Evolutionary conservation across 2,113 vertebrate species (phyloP).

Genomic region (Galemys pyrenaicus): DNA sequence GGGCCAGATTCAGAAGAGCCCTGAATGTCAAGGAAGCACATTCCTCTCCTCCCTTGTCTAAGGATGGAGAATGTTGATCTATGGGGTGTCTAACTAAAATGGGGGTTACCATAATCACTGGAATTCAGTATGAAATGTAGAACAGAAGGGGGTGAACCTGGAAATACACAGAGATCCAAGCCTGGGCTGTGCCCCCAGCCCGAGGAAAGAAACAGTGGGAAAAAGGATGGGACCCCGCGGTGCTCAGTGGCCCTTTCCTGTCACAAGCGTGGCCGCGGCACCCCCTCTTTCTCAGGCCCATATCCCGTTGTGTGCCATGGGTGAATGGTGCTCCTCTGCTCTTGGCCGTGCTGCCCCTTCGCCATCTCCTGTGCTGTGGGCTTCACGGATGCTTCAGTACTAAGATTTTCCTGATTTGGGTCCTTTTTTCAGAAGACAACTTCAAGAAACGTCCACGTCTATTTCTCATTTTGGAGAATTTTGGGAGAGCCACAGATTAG

Average conservation of each 20-base stretch:
- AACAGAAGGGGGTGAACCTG: neutral
- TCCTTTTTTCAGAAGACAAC: neutral
- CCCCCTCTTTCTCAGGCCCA: neutral
- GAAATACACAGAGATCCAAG: neutral
- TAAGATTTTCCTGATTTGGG: neutral
- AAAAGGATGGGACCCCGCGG: rapidly evolving
- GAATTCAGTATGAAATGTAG: neutral
- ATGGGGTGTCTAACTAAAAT: neutral
- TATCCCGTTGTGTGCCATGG: neutral
- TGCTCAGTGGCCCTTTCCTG: neutral
- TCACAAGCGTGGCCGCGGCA: rapidly evolving
- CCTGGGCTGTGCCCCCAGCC: neutral
- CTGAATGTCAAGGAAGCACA: neutral
- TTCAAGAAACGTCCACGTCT: neutral
- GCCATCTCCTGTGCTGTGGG: neutral
- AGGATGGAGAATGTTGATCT: neutral
- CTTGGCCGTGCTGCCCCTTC: neutral
- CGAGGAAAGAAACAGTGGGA: neutral
- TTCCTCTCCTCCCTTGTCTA: neutral
- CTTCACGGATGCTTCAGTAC: neutral
- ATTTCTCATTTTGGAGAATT: neutral
- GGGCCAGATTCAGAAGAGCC: neutral
- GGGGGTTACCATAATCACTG: neutral
- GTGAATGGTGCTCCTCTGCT: neutral
- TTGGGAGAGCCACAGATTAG: neutral